A percentile compares a stretch with the other conserved stretches of the same genome.
These are phyloP conservation scores for Euspilapteryx auroguttella DNA, from an alignment of 2,888 invertebrate genomes.

Conservation along the genomic window DNA sequence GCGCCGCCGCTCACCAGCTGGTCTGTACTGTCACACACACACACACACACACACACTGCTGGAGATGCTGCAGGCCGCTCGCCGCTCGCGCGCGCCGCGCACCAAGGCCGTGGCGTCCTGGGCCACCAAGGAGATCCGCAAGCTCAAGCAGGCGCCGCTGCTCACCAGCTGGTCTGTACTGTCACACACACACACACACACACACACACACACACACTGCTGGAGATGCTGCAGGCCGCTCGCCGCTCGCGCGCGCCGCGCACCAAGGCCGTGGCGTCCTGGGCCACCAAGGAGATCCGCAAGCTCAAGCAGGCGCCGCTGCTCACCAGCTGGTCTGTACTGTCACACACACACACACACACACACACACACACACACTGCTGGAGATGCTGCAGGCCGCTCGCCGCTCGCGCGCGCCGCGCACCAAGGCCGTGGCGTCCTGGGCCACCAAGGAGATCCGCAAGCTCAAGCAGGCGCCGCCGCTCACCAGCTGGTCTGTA, in stretches of 20 bases:
- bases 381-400: constrained; percentile 83
- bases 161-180: constrained; percentile 61
- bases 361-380: no score
- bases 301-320: constrained; percentile 74
- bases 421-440: constrained; percentile 88
- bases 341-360: neutral
- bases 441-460: constrained; percentile 97
- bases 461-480: constrained; percentile 74
- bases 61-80: constrained; percentile 82
- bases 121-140: constrained; percentile 95
- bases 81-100: constrained; percentile 82
- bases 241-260: constrained; percentile 84
- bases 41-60: constrained; percentile 71
- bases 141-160: constrained; percentile 71
- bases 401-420: constrained; percentile 80
- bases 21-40: constrained; percentile 27
- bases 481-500: constrained; percentile 63
- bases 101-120: constrained; percentile 92
- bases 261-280: constrained; percentile 89
- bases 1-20: constrained; percentile 61
- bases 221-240: constrained; percentile 82
- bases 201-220: no score
- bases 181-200: neutral
- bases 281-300: constrained; percentile 95
- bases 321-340: constrained; percentile 61